Percentiles rank a stretch among this genome's conserved stretches.
Evolutionary conservation across 2,113 vertebrate genomes (phyloP).

Genomic region (Acinonyx jubatus): DNA sequence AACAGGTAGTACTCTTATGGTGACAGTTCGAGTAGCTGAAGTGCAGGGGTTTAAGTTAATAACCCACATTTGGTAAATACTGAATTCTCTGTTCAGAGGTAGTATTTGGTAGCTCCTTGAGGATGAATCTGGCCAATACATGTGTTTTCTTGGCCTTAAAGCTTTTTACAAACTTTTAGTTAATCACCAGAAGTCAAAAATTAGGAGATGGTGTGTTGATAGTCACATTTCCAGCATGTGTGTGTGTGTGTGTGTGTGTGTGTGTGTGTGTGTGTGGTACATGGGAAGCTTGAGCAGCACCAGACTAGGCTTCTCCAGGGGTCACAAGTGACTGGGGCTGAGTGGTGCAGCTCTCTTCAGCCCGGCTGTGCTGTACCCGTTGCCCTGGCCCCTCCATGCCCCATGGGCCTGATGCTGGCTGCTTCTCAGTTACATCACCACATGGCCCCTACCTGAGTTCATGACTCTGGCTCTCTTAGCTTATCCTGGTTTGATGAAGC

Average conservation of each 20-base stretch:
- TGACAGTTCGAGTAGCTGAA: not conserved
- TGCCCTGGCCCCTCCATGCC: fast-evolving
- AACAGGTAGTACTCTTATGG: not conserved
- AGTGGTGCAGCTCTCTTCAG: fast-evolving
- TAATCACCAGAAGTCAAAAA: not conserved
- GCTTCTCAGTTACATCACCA: too few relatives aligned
- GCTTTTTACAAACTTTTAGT: not conserved
- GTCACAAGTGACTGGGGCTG: not conserved
- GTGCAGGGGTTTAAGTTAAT: not conserved
- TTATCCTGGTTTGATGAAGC: not conserved
- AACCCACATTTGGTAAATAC: not conserved
- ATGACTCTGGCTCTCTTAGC: not conserved
- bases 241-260: too few relatives aligned
- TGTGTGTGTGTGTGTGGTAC: not conserved
- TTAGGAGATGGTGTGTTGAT: not conserved
- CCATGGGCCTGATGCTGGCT: not conserved
- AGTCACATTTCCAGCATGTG: not conserved
- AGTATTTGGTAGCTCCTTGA: not conserved
- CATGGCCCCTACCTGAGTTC: not conserved
- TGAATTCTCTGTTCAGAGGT: not conserved
- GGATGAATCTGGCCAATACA: not conserved
- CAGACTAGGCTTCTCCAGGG: not conserved
- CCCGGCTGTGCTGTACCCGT: fast-evolving
- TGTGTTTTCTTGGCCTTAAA: not conserved
- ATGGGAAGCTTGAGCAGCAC: fast-evolving